phyloP scores from a whole-genome alignment of 2,797 vertebrate genomes.

The Enoplosus armatus region DNA sequence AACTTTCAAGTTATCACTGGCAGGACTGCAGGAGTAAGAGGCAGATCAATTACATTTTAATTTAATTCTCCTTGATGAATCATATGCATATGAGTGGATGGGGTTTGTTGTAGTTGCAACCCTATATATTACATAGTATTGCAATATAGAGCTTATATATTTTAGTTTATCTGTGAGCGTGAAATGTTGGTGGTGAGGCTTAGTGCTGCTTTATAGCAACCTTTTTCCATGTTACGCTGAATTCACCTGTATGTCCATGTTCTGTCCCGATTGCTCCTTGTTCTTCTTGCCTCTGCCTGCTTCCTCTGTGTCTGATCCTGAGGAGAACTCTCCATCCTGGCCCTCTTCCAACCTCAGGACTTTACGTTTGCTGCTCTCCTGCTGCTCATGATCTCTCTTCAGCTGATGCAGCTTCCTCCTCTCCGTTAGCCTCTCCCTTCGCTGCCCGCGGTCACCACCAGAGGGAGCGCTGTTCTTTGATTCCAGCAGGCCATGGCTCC shows the following conservation, averaged over 20 bases:
- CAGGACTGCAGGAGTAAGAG: background rate
- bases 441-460: constrained; percentile 75
- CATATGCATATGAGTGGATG: background rate
- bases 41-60: background rate
- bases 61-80: background rate
- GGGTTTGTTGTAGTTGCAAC: background rate
- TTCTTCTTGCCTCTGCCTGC: constrained; percentile 29
- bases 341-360: constrained; percentile 87
- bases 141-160: background rate
- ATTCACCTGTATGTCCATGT: constrained; percentile 92
- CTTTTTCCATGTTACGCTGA: background rate
- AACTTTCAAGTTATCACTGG: background rate
- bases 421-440: constrained; percentile 83
- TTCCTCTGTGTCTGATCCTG: constrained; percentile 85
- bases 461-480: constrained; percentile 1
- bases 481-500: constrained; percentile 86
- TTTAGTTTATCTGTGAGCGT: background rate
- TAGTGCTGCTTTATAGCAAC: background rate
- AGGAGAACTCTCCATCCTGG: constrained; percentile 75
- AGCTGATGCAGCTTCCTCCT: constrained; percentile 88
- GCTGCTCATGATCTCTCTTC: constrained; percentile 87
- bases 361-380: constrained; percentile 84
- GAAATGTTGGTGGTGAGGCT: background rate
- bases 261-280: constrained; percentile 54
- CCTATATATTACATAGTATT: background rate